Conservation (phyloP, 1,140 invertebrate genomes). For the Meloidogyne exigua region DNA sequence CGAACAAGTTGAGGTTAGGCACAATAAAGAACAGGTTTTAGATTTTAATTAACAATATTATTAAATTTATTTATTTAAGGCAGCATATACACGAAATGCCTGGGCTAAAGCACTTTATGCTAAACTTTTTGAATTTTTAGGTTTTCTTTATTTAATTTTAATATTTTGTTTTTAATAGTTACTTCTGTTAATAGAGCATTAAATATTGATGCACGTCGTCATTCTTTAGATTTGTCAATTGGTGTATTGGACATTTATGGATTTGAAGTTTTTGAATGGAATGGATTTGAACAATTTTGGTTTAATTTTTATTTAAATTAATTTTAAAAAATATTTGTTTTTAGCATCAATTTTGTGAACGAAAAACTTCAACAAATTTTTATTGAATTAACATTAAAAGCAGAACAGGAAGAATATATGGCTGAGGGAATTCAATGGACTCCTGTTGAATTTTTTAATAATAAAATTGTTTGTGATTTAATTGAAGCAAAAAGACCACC, state of each 20-base stretch:
- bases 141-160: constrained; percentile 51
- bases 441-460: constrained; percentile 77
- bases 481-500: constrained; percentile 68
- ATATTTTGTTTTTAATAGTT: constrained; percentile 41
- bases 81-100: constrained; percentile 35
- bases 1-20: constrained; percentile 73
- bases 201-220: constrained; percentile 43
- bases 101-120: constrained; percentile 73
- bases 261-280: constrained; percentile 72
- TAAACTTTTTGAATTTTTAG: constrained; percentile 74
- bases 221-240: constrained; percentile 47
- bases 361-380: constrained; percentile 79
- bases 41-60: constrained; percentile 64
- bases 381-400: constrained; percentile 75
- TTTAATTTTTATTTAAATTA: constrained; percentile 27
- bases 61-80: constrained; percentile 7
- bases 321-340: constrained; percentile 66
- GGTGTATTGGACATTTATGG: constrained; percentile 74
- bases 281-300: constrained; percentile 68
- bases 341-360: constrained; percentile 92
- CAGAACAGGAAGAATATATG: constrained; percentile 77
- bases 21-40: constrained; percentile 72
- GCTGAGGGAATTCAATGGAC: constrained; percentile 75
- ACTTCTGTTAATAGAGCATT: constrained; percentile 55
- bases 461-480: constrained; percentile 74